Conservation (phyloP, 2,113 vertebrate genomes). For the Loxodonta africana region DNA sequence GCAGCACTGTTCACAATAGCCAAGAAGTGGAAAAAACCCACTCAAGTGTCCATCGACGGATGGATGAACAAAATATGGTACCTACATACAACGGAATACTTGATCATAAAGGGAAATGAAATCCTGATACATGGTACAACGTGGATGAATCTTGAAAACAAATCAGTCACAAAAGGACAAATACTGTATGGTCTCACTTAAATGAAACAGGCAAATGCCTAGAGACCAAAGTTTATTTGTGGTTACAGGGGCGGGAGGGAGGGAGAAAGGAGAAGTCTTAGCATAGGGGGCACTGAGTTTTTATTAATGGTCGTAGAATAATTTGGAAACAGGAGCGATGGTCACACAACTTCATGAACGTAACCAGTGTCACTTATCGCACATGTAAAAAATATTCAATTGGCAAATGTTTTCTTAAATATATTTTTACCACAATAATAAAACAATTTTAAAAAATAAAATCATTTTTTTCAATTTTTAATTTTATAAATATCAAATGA, state of each 20-base stretch:
- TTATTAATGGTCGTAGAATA: neutral
- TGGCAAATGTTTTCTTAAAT: neutral
- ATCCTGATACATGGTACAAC: neutral
- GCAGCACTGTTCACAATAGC: neutral
- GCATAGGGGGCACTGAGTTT: neutral
- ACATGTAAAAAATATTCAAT: neutral
- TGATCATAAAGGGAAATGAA: neutral
- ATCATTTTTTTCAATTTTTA: neutral
- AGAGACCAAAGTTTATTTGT: neutral
- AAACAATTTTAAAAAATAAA: neutral
- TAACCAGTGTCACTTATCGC: neutral
- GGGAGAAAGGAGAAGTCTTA: neutral
- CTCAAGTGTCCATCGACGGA: too few species aligned
- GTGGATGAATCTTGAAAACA: neutral
- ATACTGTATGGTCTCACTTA: neutral
- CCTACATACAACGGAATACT: neutral
- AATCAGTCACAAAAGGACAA: neutral
- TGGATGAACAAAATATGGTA: neutral
- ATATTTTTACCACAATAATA: neutral
- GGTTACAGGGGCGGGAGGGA: neutral
- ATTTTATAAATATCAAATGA: neutral
- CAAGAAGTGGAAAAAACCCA: neutral
- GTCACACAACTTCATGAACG: neutral
- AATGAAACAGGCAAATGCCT: neutral
- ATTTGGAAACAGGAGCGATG: neutral